Base-by-base conservation (phyloP, 2,113 vertebrate species). In the Speoplatyrhinus poulsoni region DNA sequence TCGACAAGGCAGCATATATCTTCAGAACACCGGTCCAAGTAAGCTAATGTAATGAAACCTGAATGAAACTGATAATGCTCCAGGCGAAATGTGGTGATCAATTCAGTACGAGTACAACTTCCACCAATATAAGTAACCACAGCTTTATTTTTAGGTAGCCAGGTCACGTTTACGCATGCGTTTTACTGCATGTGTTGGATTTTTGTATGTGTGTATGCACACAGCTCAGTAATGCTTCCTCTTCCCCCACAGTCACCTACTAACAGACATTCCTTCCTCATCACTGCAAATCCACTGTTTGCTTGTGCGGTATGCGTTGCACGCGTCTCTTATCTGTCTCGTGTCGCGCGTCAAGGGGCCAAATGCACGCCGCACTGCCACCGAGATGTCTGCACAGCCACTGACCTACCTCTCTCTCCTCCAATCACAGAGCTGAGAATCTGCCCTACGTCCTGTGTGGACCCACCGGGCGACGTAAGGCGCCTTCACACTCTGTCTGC, bases 371-470 rank as follows among this genome's bases (percentile, higher is more conserved):
- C 61, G 17, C 33, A 46, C 32, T 1, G 9, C 67, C 15, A 41
- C 69, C 6, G 0, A 60, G 64, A 19, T 19, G 19, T 19, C 26
- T 41, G 62, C 19, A 68, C 54, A 60, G 62, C 32, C 46, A 62
- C 73, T 90, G 87, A 92, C 47, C 6, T 60, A 66, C 73, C 70
- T 88, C 58, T 91, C 68, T 90, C 78, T 90, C 70, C 63, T 88
- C 70, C 79, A 77, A 71, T 81, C 81, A 85, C 85, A 91, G 90
- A 89, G 82, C 84, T 89, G 80, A 84, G 70, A 83, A 65, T 90
- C 80, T 83, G 69, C 67, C 78, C 89, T 79, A 86, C 72, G 66
- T 73, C 84, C 86, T 82, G 67, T 85, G 58, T 81, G 88, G 89
- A 90, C 3, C 9, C 79, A 61, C 17, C 75, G 41, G 60, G 81